Evolutionary conservation across 1,140 invertebrate species (phyloP).

Genomic region (Rhagoletis zephyria): DNA sequence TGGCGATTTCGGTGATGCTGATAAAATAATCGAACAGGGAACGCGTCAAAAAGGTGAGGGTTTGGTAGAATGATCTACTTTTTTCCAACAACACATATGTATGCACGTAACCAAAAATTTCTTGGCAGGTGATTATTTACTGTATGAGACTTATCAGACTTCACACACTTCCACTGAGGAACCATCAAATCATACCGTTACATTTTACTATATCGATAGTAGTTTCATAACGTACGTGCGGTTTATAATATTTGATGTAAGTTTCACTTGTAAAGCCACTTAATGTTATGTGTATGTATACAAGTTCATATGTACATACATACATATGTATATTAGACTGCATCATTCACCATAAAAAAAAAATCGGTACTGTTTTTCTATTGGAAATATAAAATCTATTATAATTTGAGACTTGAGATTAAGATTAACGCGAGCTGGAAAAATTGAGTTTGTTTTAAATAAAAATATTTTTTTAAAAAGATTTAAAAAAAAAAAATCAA

Average conservation of each 20-base stretch:
- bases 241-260: constrained; percentile 67
- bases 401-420: too few species aligned
- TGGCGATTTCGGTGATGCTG: constrained; percentile 53
- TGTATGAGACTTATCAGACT: constrained; percentile 63
- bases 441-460: too few species aligned
- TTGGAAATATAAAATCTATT: too few species aligned
- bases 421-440: too few species aligned
- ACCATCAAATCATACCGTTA: constrained; percentile 59
- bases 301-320: neutral
- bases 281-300: neutral
- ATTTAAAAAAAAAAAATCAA: too few species aligned
- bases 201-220: constrained; percentile 68
- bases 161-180: constrained; percentile 19
- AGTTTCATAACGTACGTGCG: constrained; percentile 66
- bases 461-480: too few species aligned
- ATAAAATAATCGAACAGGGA: constrained; percentile 66
- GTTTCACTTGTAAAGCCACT: constrained; percentile 53
- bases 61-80: neutral
- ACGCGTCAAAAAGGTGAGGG: constrained; percentile 62
- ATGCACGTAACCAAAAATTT: neutral
- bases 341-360: too few species aligned
- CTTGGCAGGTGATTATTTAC: constrained; percentile 62
- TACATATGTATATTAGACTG: neutral
- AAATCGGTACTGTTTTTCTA: too few species aligned
- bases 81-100: neutral